A percentile compares a stretch with the other conserved stretches of the same genome.
Evolutionary conservation across 92 coral and sea anemone genomes (phyloP).

Genomic region (Palythoa grandis): DNA sequence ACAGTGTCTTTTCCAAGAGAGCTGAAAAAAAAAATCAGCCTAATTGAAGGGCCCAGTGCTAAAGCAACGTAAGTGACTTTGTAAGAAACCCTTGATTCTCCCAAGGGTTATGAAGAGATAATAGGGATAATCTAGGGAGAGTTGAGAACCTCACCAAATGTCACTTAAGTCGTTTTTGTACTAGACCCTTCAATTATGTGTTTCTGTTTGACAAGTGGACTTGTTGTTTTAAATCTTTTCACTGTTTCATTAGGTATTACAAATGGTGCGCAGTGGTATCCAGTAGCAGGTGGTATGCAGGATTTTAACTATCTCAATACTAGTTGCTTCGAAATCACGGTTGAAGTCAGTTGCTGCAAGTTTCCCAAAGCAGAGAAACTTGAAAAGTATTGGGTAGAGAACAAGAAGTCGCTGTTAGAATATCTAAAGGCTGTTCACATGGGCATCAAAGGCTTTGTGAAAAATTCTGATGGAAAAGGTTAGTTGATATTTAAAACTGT

Average conservation of each 20-base stretch:
- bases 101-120: no score
- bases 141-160: no score
- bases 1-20: no score
- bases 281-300: conserved; percentile 96
- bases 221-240: neutral
- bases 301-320: conserved; percentile 90
- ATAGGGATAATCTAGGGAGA: no score
- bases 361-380: conserved; percentile 67
- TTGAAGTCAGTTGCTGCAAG: conserved; percentile 97
- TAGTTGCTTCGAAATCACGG: conserved; percentile 90
- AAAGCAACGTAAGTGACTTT: no score
- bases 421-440: conserved; percentile 81
- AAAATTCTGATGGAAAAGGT: conserved; percentile 63
- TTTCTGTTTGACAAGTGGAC: neutral
- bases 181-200: no score
- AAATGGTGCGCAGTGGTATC: conserved; percentile 95
- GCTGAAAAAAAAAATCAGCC: no score
- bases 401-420: conserved; percentile 78
- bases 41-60: no score
- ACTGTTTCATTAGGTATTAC: conserved; percentile 76
- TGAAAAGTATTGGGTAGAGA: conserved; percentile 72
- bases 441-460: conserved; percentile 88
- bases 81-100: no score
- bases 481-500: neutral
- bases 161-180: no score